These are phyloP conservation scores for Telmatochromis sp. DNA, from an alignment of 2,113 vertebrate genomes.

Conservation along the genomic window DNA sequence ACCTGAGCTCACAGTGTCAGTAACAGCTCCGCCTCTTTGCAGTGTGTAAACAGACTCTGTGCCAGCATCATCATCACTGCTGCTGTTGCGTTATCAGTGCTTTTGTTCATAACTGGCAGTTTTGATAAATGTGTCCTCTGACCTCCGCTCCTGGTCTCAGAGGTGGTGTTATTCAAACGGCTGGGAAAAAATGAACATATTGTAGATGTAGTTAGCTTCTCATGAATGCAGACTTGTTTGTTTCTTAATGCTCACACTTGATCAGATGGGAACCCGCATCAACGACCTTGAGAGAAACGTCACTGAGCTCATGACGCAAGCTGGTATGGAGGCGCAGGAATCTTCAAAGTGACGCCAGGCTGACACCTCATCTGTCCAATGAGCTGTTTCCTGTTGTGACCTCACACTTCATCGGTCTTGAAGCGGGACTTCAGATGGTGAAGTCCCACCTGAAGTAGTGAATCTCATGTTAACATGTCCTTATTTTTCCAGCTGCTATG, in stretches of 20 bases:
- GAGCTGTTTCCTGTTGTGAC: background rate
- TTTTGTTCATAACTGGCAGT: background rate
- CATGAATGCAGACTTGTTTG: background rate
- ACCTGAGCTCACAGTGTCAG: background rate
- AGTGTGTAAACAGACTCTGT: background rate
- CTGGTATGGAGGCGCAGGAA: conserved; percentile 71
- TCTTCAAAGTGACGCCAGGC: conserved; percentile 40
- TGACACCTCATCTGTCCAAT: background rate
- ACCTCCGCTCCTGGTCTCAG: background rate
- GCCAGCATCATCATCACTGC: background rate
- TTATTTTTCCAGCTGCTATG: background rate
- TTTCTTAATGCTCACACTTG: conserved; percentile 70
- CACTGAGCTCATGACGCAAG: conserved; percentile 77
- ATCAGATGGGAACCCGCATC: conserved; percentile 83
- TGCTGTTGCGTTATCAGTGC: background rate
- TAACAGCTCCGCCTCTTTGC: background rate
- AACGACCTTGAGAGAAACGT: conserved; percentile 77
- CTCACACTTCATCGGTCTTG: background rate
- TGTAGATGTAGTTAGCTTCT: background rate
- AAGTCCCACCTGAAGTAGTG: background rate
- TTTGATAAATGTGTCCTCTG: background rate
- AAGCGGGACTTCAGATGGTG: background rate
- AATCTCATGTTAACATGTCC: background rate
- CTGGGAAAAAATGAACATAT: background rate
- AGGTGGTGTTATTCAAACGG: background rate